Percentiles rank a stretch among this genome's conserved stretches.
These are phyloP conservation scores for Ceryle rudis DNA, from an alignment of 2,797 vertebrate species.

Conservation along the genomic window DNA sequence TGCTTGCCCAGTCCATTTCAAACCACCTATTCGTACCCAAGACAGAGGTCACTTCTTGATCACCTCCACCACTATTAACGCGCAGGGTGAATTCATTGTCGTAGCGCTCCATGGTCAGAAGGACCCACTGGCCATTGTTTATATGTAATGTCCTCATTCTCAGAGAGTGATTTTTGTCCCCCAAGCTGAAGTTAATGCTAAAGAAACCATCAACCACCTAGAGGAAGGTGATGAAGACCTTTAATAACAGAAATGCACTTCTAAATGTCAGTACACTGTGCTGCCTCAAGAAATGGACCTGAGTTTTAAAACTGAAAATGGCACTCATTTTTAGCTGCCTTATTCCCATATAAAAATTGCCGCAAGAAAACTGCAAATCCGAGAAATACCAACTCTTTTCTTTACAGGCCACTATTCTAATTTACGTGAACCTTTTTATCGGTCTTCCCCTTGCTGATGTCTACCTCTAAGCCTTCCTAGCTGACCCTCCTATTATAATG, in stretches of 20 bases:
- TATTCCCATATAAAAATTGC: neutral
- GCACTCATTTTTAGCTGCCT: neutral
- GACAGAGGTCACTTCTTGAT: slow-evolving; percentile 80
- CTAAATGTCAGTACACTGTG: neutral
- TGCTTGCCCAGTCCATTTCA: slow-evolving; percentile 78
- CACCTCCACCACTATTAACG: slow-evolving; percentile 86
- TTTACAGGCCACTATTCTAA: neutral
- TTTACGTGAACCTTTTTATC: neutral
- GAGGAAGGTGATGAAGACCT: neutral
- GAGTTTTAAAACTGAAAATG: neutral
- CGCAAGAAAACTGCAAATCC: neutral
- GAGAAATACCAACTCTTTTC: neutral
- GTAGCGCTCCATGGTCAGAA: slow-evolving; percentile 83
- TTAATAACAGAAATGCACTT: neutral
- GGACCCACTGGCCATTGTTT: slow-evolving; percentile 88
- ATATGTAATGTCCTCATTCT: slow-evolving; percentile 78
- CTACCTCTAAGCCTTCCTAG: neutral
- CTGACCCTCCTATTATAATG: neutral
- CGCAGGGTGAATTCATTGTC: slow-evolving; percentile 86
- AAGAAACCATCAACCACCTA: slow-evolving; percentile 86
- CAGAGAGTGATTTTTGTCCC: slow-evolving; percentile 79
- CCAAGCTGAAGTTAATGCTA: slow-evolving; percentile 81
- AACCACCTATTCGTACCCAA: slow-evolving; percentile 80
- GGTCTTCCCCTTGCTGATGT: neutral
- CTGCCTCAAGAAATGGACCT: neutral